Conservation (phyloP, 2,888 invertebrate genomes). For the Uloborus plumipes region DNA sequence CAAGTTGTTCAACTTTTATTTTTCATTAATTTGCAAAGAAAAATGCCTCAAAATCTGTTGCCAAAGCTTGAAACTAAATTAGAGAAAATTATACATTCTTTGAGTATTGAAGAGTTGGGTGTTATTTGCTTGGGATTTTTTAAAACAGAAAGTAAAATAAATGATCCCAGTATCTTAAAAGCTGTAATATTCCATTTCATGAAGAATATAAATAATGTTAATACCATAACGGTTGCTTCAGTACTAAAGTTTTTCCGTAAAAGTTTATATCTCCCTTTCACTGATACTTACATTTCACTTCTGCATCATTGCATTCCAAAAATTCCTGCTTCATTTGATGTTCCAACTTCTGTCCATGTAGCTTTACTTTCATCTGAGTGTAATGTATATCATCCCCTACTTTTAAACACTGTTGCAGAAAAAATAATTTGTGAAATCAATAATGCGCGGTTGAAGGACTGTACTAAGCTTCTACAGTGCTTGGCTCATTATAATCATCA, state of each 20-base stretch:
- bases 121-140: slow-evolving; percentile 50
- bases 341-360: slow-evolving; percentile 31
- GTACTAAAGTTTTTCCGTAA: slow-evolving; percentile 53
- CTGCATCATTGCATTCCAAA: slow-evolving; percentile 17
- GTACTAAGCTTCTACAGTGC: slow-evolving; percentile 28
- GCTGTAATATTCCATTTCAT: slow-evolving; percentile 6
- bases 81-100: background rate
- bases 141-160: slow-evolving; percentile 38
- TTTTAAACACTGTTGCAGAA: slow-evolving; percentile 27
- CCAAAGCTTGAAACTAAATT: slow-evolving; percentile 14
- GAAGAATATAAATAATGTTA: background rate
- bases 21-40: slow-evolving; percentile 43
- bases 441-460: slow-evolving; percentile 44
- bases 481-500: slow-evolving; percentile 31
- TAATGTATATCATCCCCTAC: slow-evolving; percentile 39
- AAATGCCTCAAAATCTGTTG: slow-evolving; percentile 8
- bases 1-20: slow-evolving; percentile 56
- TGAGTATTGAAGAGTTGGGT: slow-evolving; percentile 39
- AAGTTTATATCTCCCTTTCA: slow-evolving; percentile 4
- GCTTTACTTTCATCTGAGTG: slow-evolving; percentile 32
- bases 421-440: slow-evolving; percentile 11
- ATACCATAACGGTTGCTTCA: slow-evolving; percentile 12
- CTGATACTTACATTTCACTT: slow-evolving; percentile 15
- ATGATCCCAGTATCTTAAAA: slow-evolving; percentile 7
- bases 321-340: slow-evolving; percentile 16